These are phyloP conservation scores for Grus americana DNA, from an alignment of 2,113 vertebrate genomes.

Conservation along the genomic window DNA sequence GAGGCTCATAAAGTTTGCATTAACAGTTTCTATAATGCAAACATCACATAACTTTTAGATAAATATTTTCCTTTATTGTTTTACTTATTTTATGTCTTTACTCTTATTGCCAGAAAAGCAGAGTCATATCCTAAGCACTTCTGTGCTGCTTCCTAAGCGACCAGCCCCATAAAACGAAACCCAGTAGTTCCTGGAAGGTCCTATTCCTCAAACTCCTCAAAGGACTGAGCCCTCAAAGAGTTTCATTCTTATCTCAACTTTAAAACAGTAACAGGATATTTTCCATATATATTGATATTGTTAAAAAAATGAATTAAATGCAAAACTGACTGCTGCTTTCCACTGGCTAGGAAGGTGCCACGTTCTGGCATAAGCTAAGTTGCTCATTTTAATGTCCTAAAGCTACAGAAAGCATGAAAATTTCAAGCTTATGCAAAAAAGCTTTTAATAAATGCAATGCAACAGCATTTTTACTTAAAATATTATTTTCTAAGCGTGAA, in stretches of 20 bases:
- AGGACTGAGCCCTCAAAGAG: neutral
- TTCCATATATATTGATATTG: neutral
- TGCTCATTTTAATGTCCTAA: neutral
- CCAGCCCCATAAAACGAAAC: neutral
- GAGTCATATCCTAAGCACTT: neutral
- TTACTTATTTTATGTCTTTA: neutral
- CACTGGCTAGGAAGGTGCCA: neutral
- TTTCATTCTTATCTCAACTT: neutral
- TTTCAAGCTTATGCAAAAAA: neutral
- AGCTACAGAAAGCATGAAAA: neutral
- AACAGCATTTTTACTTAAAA: neutral
- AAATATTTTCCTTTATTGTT: neutral
- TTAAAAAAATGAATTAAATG: neutral
- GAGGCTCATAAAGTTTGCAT: neutral
- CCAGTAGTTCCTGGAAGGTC: neutral
- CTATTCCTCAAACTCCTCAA: neutral
- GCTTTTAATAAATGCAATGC: neutral
- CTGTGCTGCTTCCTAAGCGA: neutral
- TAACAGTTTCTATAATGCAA: neutral
- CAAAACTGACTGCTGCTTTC: neutral
- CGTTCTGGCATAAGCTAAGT: neutral
- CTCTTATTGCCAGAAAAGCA: neutral
- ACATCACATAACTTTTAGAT: neutral
- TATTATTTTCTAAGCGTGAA: neutral
- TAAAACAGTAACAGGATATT: neutral